Base-by-base conservation (phyloP, 1,140 invertebrate genomes). In the Drosophila nebulosa region DNA sequence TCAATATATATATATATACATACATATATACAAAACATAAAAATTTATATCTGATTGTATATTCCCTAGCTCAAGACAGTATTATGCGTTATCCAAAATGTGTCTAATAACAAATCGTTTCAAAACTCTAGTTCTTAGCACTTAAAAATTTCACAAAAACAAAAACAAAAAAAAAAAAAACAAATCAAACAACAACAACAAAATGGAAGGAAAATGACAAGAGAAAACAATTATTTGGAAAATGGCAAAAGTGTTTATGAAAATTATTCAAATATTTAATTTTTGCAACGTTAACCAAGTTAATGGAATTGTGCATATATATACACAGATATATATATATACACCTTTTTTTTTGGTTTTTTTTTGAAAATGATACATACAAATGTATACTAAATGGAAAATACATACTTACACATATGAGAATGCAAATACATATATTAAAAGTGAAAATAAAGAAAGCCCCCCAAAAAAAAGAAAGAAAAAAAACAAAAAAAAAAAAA, bases 261-360 rank as follows among this genome's bases (percentile, higher is more conserved):
- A 69, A 55, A 42, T 51, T 59, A 53, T 36, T 55, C 65, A 50
- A 32, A 9, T 12, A 65, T 75, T 55, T 69, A 69, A 63, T 59
- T 63, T 63, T 75, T 63, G 73, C 62, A 67, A 55, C 65, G 65
- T 75, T 75, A 75, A 75, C 73, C 69, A 75, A 75, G 73, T 75
- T 75, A 69, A 75, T 75, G 72, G 12, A 69, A 75, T 75, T 75
- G 73, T 75, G 73, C 73, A 75, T 75, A 75, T 67, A 67, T 66
- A 74, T 69, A 75, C 75, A 75, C 61, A 67, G 60, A 74, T 69
- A 65, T 74, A 18, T 22, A 60, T 53, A 50, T 53, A 57, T 63
- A 42, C 32, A 50, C 16, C 14, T 39, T 39, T 39, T 18, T 42
- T 36, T 36, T 36, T 36, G n/a, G 12, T 36, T 36, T n/a, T 27